Percentiles rank a stretch among this genome's conserved stretches.
Conservation (phyloP, 2,888 invertebrate species). For the Apodemia mormo region DNA sequence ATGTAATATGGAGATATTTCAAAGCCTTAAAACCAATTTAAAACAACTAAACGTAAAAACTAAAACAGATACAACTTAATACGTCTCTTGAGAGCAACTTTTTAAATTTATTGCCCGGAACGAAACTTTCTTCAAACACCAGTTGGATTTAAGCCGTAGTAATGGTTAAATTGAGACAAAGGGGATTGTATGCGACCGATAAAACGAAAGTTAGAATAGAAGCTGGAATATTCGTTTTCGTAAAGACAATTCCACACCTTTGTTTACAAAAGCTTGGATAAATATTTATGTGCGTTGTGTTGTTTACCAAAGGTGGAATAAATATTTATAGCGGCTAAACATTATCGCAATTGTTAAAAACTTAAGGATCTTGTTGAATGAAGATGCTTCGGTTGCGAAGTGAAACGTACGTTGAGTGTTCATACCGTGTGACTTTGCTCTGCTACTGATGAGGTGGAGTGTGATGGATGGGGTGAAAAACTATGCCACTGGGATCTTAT, state of each 20-base stretch:
- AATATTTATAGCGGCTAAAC: too few species aligned
- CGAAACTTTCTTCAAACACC: constrained; percentile 14
- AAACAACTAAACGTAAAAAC: background rate
- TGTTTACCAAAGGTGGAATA: too few species aligned
- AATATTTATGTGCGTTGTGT: too few species aligned
- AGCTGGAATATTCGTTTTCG: background rate
- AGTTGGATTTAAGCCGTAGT: constrained; percentile 12
- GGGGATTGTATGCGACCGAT: background rate
- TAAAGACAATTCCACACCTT: background rate
- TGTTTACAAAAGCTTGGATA: background rate
- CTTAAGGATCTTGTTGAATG: too few species aligned
- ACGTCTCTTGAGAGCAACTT: constrained; percentile 7
- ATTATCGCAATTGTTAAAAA: too few species aligned
- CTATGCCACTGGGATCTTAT: too few species aligned
- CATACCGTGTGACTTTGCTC: too few species aligned
- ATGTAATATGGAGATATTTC: background rate
- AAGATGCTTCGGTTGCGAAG: too few species aligned
- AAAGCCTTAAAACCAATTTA: background rate
- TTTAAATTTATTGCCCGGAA: constrained; percentile 18
- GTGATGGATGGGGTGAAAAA: too few species aligned
- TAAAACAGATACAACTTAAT: background rate
- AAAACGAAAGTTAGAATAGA: background rate
- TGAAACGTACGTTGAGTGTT: too few species aligned
- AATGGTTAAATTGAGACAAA: constrained; percentile 18
- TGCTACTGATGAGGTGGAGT: too few species aligned